Percentiles rank a stretch among this genome's conserved stretches.
phyloP scores from a whole-genome alignment of 2,797 vertebrate species.

The Decapterus maruadsi region DNA sequence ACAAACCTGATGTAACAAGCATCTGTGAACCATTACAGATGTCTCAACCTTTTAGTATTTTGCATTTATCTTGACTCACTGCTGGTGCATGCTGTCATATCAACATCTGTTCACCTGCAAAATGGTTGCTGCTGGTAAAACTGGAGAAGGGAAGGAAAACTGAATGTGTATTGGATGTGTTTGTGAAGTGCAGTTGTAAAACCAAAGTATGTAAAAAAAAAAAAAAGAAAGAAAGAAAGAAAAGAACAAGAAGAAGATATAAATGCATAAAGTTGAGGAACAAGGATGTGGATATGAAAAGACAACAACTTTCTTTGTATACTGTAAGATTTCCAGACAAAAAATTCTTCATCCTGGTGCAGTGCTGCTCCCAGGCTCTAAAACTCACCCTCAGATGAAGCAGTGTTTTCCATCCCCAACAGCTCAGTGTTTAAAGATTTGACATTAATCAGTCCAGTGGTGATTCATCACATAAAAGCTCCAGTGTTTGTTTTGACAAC shows the following conservation, averaged over 20 bases:
- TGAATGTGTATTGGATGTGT: constrained; percentile 26
- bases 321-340: constrained; percentile 3
- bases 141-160: background rate
- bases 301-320: background rate
- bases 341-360: background rate
- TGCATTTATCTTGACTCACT: constrained; percentile 37
- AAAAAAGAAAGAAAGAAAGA: too few relatives aligned
- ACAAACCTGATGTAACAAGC: constrained; percentile 10
- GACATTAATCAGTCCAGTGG: background rate
- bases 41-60: constrained; percentile 16
- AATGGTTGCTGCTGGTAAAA: constrained; percentile 13
- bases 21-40: constrained; percentile 32
- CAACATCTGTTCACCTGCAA: constrained; percentile 41
- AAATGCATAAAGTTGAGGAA: background rate
- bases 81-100: constrained; percentile 28
- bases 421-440: background rate
- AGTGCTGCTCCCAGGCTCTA: background rate
- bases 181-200: constrained; percentile 13
- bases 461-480: background rate
- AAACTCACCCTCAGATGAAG: constrained; percentile 11
- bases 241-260: too few relatives aligned
- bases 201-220: constrained; percentile 11
- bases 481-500: background rate
- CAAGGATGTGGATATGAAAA: background rate
- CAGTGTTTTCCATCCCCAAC: background rate